A percentile compares a stretch with the other conserved stretches of the same genome.
Evolutionary conservation across 2,888 invertebrate species (phyloP).

Genomic region (Torymus aiolomorphi): DNA sequence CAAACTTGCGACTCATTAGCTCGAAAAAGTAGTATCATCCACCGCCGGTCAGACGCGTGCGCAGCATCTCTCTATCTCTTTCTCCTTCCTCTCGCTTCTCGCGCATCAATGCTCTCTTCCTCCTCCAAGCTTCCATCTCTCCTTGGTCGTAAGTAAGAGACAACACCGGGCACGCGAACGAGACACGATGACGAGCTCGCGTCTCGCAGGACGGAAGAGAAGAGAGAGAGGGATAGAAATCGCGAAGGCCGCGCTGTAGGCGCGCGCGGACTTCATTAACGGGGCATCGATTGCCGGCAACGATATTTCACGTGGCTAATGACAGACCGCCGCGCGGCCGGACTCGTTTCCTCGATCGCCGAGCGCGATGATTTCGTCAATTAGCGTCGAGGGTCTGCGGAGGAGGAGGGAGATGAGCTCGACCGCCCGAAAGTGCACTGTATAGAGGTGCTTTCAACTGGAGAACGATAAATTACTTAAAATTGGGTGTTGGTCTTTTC

Average conservation of each 20-base stretch:
- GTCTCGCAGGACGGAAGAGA: background rate
- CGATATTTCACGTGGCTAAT: constrained; percentile 49
- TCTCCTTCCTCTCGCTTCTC: background rate
- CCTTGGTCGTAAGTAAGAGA: background rate
- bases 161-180: background rate
- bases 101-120: background rate
- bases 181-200: constrained; percentile 43
- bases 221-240: constrained; percentile 37
- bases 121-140: background rate
- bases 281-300: constrained; percentile 55
- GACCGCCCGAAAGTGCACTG: too few species aligned
- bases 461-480: too few species aligned
- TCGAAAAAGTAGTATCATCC: constrained; percentile 44
- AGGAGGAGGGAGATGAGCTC: too few species aligned
- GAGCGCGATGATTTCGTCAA: constrained; percentile 51
- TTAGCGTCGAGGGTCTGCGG: constrained; percentile 23
- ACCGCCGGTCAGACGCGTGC: constrained; percentile 40
- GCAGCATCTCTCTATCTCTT: constrained; percentile 12
- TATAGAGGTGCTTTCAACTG: too few species aligned
- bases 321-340: constrained; percentile 25
- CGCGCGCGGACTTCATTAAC: constrained; percentile 57
- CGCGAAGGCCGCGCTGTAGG: background rate
- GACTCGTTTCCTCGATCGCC: constrained; percentile 14
- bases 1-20: constrained; percentile 4
- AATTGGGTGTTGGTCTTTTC: too few species aligned